Base-by-base conservation (phyloP, 35 echinoderm and acorn worm genomes). In the Strongylocentrotus purpuratus region DNA sequence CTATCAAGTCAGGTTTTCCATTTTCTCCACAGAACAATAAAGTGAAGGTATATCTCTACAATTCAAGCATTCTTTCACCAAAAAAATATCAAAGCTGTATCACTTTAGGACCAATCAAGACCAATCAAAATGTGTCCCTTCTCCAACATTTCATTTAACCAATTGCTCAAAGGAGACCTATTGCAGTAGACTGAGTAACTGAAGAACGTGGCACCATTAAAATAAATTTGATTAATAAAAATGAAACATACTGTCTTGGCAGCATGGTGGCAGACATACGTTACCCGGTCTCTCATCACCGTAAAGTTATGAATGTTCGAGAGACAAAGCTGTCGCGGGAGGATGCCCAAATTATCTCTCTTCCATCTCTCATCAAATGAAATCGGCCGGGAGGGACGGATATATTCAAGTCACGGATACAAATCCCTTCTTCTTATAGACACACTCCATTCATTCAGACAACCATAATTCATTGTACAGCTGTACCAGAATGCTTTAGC, bases 321-420 rank as follows among this genome's bases (percentile, higher is more conserved):
- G 65, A n/a, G 65, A 78, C 52, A 8, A n/a, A 78, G 1, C 65
- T 78, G 65, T 78, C 65, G 65, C 65, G 8, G 65, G 65, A 78
- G 65, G 65, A 78, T 78, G 20, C 65, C 65, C 22, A 78, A 78
- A 78, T 78, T 78, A 78, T 78, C 65, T 78, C 65, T 78, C 8
- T n/a, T 78, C 65, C 65, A 78, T 78, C 65, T 78, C 65, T 78
- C 65, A 78, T 78, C 65, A 28, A 78, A 78, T 28, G 20, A 78
- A 78, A 78, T 78, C 65, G 65, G 65, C 65, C 65, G 20, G 65
- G 65, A 78, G 65, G 65, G 65, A 78, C 65, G 65, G 65, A 78
- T 78, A 78, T 78, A 78, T 78, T 78, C 65, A 28, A 78, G 65
- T 78, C 65, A 78, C 65, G 20, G 65, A 78, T 78, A 78, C 65